Evolutionary conservation across 1,140 invertebrate genomes (phyloP).

Genomic region (Lepidurus packardi): DNA sequence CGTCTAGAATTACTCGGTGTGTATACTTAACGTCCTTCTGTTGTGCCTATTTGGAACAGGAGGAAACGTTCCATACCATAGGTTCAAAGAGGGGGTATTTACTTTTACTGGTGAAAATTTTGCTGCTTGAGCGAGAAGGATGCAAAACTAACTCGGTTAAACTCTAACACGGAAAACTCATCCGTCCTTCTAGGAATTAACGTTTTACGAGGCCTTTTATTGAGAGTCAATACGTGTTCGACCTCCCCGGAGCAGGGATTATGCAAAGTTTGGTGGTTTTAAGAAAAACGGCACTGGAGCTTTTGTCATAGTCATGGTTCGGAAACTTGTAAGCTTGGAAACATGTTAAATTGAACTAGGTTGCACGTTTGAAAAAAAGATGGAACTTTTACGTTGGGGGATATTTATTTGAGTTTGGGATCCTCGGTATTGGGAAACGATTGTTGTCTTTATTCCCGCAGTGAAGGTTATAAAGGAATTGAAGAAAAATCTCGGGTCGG

Average conservation of each 20-base stretch:
- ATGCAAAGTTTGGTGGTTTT: not conserved
- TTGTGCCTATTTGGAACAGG: too few relatives aligned
- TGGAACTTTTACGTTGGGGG: not conserved
- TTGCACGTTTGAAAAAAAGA: not conserved
- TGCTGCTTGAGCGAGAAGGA: too few relatives aligned
- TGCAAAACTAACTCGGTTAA: too few relatives aligned
- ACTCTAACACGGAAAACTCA: not conserved
- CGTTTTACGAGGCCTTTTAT: not conserved
- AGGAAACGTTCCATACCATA: too few relatives aligned
- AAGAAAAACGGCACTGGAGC: not conserved
- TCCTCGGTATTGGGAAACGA: not conserved
- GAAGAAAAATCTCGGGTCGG: not conserved
- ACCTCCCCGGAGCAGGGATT: not conserved
- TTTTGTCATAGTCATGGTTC: not conserved
- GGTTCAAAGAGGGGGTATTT: too few relatives aligned
- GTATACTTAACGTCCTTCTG: too few relatives aligned
- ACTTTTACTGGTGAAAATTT: too few relatives aligned
- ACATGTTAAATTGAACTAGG: constrained; percentile 4
- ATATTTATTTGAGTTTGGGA: not conserved
- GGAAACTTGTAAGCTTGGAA: not conserved
- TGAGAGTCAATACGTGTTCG: not conserved
- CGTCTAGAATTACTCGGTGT: too few relatives aligned
- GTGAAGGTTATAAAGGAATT: not conserved
- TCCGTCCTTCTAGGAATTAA: not conserved
- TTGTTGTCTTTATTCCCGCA: not conserved